Percentiles rank a stretch among this genome's conserved stretches.
phyloP scores from a whole-genome alignment of 2,888 invertebrate species.

The Sinopyrophorus schimmeli region DNA sequence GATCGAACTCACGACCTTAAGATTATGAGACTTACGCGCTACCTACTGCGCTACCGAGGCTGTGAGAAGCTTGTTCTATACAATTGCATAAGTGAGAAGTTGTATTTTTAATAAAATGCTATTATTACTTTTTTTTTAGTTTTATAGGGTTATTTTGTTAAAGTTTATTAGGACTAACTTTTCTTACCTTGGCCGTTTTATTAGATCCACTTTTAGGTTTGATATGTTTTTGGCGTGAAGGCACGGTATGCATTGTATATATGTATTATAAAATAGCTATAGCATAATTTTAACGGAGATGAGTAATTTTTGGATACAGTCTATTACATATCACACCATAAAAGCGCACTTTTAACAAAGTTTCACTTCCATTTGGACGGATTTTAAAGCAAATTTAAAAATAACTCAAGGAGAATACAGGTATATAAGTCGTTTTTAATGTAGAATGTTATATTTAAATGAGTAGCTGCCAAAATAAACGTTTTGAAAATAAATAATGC shows the following conservation, averaged over 20 bases:
- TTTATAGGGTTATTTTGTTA: background rate
- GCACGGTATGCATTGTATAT: constrained; percentile 30
- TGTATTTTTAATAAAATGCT: too few species aligned
- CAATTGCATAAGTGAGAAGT: too few species aligned
- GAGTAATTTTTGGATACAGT: too few species aligned
- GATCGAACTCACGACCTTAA: constrained; percentile 96
- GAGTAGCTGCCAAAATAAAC: constrained; percentile 8
- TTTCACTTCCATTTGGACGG: constrained; percentile 21
- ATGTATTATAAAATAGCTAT: background rate
- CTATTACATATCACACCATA: constrained; percentile 8
- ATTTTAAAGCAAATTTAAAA: constrained; percentile 19
- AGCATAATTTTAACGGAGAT: too few species aligned
- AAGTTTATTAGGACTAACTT: background rate
- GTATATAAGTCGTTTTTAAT: constrained; percentile 18
- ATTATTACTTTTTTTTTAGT: background rate
- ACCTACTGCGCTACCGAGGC: constrained; percentile 87
- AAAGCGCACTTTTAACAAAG: constrained; percentile 9
- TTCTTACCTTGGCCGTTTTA: constrained; percentile 15
- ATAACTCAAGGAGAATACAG: constrained; percentile 26
- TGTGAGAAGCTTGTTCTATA: too few species aligned
- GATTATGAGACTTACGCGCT: constrained; percentile 91
- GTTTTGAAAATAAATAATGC: too few species aligned
- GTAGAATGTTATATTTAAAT: constrained; percentile 2
- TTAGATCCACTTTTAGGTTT: constrained; percentile 12
- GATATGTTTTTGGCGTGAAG: constrained; percentile 30